A percentile compares a stretch with the other conserved stretches of the same genome.
Conservation (phyloP, 2,888 invertebrate species). For the Metacarcinus magister region DNA sequence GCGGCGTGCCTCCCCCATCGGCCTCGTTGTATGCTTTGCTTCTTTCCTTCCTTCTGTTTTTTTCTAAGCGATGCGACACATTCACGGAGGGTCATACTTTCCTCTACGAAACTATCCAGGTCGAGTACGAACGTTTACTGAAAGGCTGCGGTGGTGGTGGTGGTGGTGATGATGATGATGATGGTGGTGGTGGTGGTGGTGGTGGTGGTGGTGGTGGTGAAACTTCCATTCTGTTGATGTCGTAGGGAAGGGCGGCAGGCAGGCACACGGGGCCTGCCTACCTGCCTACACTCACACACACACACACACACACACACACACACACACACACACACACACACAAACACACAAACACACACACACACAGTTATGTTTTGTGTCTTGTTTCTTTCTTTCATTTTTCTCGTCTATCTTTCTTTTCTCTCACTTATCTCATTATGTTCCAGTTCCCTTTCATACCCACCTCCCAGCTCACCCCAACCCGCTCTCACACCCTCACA, state of each 20-base stretch:
- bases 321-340: slow-evolving; percentile 39
- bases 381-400: too few species aligned
- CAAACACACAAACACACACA: neutral
- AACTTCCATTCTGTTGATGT: too few species aligned
- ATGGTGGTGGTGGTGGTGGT: too few species aligned
- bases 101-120: neutral
- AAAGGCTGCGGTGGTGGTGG: neutral
- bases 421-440: too few species aligned
- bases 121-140: neutral
- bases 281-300: neutral
- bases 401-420: too few species aligned
- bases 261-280: neutral
- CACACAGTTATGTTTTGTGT: too few species aligned
- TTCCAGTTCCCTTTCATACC: too few species aligned
- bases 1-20: neutral
- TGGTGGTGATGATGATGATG: too few species aligned
- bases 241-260: neutral
- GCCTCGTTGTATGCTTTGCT: neutral
- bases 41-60: neutral
- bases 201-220: too few species aligned
- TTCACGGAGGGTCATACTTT: neutral
- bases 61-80: neutral
- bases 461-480: too few species aligned
- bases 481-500: too few species aligned
- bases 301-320: slow-evolving; percentile 39